Percentiles rank a stretch among this genome's conserved stretches.
Conservation (phyloP, 2,797 vertebrate genomes). For the Anas acuta region DNA sequence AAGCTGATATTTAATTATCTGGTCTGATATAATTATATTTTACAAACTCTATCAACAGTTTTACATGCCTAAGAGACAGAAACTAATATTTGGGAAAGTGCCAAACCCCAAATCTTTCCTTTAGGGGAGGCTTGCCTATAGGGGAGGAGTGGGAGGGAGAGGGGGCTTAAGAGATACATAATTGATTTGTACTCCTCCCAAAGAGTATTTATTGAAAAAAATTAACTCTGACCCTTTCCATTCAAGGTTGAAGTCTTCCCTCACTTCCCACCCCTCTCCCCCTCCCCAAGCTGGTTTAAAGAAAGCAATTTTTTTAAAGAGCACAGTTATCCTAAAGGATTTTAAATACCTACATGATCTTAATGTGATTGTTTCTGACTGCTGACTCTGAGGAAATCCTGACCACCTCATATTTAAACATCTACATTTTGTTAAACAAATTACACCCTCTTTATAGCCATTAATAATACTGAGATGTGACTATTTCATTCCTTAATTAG, state of each 20-base stretch:
- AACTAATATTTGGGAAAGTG: neutral
- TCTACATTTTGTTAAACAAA: neutral
- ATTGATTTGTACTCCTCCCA: neutral
- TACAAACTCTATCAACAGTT: neutral
- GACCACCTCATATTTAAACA: neutral
- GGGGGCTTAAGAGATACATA: neutral
- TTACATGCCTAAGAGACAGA: neutral
- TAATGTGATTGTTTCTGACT: neutral
- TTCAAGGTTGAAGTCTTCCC: neutral
- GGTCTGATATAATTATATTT: neutral
- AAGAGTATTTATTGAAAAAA: neutral
- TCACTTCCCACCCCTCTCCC: too few species aligned
- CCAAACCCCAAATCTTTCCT: neutral
- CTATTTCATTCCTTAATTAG: neutral
- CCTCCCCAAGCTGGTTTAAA: neutral
- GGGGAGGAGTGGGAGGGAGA: neutral
- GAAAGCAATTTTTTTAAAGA: neutral
- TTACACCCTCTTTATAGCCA: neutral
- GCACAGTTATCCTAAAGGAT: accelerated
- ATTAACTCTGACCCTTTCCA: neutral
- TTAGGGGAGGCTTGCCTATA: neutral
- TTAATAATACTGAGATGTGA: neutral
- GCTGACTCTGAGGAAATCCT: neutral
- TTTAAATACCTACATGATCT: neutral
- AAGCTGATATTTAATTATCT: neutral